Evolutionary conservation across 2,797 vertebrate species (phyloP), one percentile per base, ranked within the genome.

Genomic region (Enteromius argenteus): DNA sequence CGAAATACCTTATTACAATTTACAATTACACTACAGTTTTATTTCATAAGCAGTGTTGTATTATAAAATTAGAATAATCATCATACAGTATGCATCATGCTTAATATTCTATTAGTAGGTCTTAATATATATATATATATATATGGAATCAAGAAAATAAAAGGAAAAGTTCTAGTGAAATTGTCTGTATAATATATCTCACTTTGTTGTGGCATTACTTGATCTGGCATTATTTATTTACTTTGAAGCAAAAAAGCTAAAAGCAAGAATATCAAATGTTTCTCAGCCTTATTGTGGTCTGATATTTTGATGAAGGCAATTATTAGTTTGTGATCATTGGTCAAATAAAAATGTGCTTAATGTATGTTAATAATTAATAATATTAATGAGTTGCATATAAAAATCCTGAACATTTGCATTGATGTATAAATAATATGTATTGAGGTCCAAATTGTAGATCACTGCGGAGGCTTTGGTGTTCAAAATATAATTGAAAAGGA

Each of bases 191-290:
- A 83, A 83, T 75, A 68, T 81, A 68, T 81, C 2, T 60, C 64
- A 77, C 81, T 83, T 83, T 83, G 81, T 77, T 83, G 81, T 83
- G 81, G 73, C 64, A 44, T 79, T 15, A 69, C 64, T 49, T 78
- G 49, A 80, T 82, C 21, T 56, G 27, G 56, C 56, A 32, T 67
- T 58, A 56, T 77, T 66, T 67, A 35, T 44, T 66, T 30, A 42
- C 73, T 77, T 77, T 83, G 81, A 83, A 77, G 49, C 32, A 30
- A 83, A 56, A 37, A 51, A 53, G 17, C 13, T 10, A 58, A 66
- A 58, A 76, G 56, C 14, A 82, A 49, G 23, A 51, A 39, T 74
- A n/a, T 53, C 32, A 80, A 32, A 68, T 8, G 8, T 80, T 56
- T 79, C 35, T 14, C 19, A 35, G 42, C 1, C 3, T 79, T 17